Conservation (phyloP, 2,113 vertebrate species). For the Pomatorhinus ruficollis region DNA sequence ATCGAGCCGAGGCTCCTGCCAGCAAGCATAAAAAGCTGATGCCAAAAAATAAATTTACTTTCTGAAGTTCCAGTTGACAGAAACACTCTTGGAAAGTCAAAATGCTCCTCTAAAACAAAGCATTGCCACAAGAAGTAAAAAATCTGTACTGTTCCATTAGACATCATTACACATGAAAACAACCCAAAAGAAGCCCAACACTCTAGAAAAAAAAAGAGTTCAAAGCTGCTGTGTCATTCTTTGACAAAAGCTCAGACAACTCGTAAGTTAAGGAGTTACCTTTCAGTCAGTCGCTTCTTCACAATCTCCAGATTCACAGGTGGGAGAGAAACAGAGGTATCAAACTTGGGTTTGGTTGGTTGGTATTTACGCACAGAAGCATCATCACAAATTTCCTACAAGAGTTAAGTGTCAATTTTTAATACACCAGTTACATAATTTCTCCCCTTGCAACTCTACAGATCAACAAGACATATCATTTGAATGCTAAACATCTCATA, state of each 20-base stretch:
- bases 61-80: neutral
- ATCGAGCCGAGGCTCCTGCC: neutral
- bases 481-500: neutral
- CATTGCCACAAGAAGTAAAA: neutral
- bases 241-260: neutral
- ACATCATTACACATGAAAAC: neutral
- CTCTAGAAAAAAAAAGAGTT: neutral
- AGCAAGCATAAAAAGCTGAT: neutral
- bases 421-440: neutral
- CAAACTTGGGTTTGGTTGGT: conserved; percentile 64
- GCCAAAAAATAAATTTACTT: neutral
- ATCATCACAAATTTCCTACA: conserved; percentile 49
- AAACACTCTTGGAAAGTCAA: neutral
- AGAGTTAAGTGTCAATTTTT: neutral
- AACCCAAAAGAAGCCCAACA: neutral
- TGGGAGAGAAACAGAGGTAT: conserved; percentile 76
- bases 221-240: neutral
- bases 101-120: neutral
- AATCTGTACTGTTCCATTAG: neutral
- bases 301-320: conserved; percentile 79
- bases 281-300: conserved; percentile 83
- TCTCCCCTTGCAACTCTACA: neutral
- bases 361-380: neutral
- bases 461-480: accelerated
- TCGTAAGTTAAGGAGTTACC: conserved; percentile 58